These are phyloP conservation scores for Lutraria rhynchaena DNA, from an alignment of 1,140 invertebrate genomes.

Conservation along the genomic window DNA sequence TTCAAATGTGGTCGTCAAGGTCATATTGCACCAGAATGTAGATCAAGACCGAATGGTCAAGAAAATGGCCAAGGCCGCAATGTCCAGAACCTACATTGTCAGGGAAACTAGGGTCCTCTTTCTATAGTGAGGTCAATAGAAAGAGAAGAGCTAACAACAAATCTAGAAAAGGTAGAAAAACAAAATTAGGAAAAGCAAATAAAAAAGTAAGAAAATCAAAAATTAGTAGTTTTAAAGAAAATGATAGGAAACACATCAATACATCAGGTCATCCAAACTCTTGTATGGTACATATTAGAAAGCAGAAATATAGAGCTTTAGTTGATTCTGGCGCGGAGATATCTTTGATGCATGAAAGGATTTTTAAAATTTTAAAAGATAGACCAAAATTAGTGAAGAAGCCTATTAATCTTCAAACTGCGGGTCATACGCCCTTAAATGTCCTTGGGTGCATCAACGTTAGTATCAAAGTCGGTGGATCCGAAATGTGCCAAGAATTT, in stretches of 20 bases:
- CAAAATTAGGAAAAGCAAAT: too few relatives aligned
- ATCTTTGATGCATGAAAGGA: slow-evolving; percentile 3
- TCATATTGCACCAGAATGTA: too few relatives aligned
- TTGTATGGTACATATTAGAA: slow-evolving; percentile 11
- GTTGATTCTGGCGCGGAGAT: slow-evolving; percentile 32
- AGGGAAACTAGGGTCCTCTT: slow-evolving; percentile 19
- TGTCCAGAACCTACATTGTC: background rate
- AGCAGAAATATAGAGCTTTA: slow-evolving; percentile 23
- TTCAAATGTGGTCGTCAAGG: too few relatives aligned
- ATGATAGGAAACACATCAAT: too few relatives aligned
- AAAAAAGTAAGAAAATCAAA: too few relatives aligned
- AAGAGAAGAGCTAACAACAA: background rate
- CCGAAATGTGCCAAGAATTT: slow-evolving; percentile 31
- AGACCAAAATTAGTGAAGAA: background rate
- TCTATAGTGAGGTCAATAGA: background rate
- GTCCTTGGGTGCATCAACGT: slow-evolving; percentile 29
- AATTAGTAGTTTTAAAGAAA: too few relatives aligned
- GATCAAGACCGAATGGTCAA: too few relatives aligned
- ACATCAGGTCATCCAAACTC: slow-evolving; percentile 20
- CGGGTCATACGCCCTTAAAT: background rate
- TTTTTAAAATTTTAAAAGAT: slow-evolving; percentile 17
- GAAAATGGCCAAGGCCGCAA: background rate
- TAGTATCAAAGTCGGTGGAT: background rate
- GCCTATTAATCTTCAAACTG: slow-evolving; percentile 16
- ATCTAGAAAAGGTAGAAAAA: background rate